Evolutionary conservation across 2,113 vertebrate genomes (phyloP), one percentile per base, ranked within the genome.

Genomic region (Mustelus asterias): DNA sequence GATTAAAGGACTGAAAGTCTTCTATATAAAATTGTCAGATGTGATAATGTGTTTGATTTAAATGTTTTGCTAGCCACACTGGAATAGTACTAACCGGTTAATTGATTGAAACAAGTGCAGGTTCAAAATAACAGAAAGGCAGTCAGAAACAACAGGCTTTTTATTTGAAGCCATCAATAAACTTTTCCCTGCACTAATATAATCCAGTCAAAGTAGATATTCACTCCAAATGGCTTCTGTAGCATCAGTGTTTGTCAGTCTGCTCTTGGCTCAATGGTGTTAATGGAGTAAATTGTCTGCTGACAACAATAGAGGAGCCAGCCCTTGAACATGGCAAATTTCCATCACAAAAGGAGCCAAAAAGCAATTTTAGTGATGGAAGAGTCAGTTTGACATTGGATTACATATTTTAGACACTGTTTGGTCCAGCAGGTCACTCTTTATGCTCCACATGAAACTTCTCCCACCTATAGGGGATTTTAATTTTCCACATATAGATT

Each of bases 41-140:
- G 63, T 94, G 37, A 94, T 95, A 76, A 95, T 48, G 93, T 76
- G 41, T 95, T 72, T 95, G 94, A 95, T 95, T 76, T 72, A 26
- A 37, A 54, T 72, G 67, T 72, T 63, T 70, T 95, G 65, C 70
- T 70, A 72, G 67, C 44, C 94, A 95, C 94, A 54, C 69, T 95
- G 67, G 41, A 95, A 54, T 76, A 48, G 26, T 33, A 44, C 93
- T 72, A 48, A 48, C 22, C 54, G 24, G 67, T 95, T 70, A 95
- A 95, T 76, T 70, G 69, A 72, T 29, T 70, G 13, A 72, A 54
- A 72, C 72, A 26, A 16, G 26, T 72, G 37, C 65, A 70, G 22
- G 20, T 48, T 41, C 63, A 94, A 48, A 95, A 95, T 24, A 70
- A 72, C 48, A 44, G 41, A 33, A 70, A 95, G 70, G 41, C 67